These are phyloP conservation scores for Portevinia maculata DNA, from an alignment of 2,888 invertebrate species.

Conservation along the genomic window DNA sequence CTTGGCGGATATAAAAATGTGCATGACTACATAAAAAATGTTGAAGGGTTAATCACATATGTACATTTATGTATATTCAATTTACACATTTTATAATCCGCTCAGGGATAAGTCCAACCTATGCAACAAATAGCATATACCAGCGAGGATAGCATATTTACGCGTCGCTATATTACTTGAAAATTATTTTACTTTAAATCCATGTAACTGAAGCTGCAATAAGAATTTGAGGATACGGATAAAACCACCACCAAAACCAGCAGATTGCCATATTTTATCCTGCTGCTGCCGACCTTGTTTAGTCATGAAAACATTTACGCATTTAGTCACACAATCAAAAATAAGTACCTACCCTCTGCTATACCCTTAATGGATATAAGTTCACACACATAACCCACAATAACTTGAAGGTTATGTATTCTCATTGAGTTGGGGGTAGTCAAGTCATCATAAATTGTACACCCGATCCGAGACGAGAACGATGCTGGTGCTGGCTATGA, in stretches of 20 bases:
- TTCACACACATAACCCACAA: slow-evolving; percentile 52
- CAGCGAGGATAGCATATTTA: slow-evolving; percentile 33
- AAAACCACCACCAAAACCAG: slow-evolving; percentile 33
- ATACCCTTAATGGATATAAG: slow-evolving; percentile 45
- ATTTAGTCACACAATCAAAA: slow-evolving; percentile 70
- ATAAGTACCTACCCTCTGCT: slow-evolving; percentile 57
- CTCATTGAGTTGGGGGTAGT: slow-evolving; percentile 40
- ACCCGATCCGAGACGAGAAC: slow-evolving; percentile 13
- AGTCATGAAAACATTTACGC: slow-evolving; percentile 61
- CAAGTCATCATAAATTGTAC: slow-evolving; percentile 40
- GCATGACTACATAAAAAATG: slow-evolving; percentile 26
- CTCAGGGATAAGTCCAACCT: slow-evolving; percentile 29
- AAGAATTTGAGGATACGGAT: background rate
- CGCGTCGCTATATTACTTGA: slow-evolving; percentile 22
- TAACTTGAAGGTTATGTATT: slow-evolving; percentile 65
- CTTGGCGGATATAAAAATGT: slow-evolving; percentile 17
- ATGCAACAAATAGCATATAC: slow-evolving; percentile 16
- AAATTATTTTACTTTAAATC: slow-evolving; percentile 44
- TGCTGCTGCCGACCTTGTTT: slow-evolving; percentile 21
- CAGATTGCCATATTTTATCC: slow-evolving; percentile 53
- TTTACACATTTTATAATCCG: slow-evolving; percentile 19
- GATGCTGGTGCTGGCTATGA: slow-evolving; percentile 36
- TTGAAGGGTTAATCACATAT: slow-evolving; percentile 26
- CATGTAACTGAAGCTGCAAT: slow-evolving; percentile 38
- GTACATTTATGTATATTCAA: slow-evolving; percentile 1